phyloP scores from a whole-genome alignment of 2,888 invertebrate species.

The Yponomeuta sedellus region DNA sequence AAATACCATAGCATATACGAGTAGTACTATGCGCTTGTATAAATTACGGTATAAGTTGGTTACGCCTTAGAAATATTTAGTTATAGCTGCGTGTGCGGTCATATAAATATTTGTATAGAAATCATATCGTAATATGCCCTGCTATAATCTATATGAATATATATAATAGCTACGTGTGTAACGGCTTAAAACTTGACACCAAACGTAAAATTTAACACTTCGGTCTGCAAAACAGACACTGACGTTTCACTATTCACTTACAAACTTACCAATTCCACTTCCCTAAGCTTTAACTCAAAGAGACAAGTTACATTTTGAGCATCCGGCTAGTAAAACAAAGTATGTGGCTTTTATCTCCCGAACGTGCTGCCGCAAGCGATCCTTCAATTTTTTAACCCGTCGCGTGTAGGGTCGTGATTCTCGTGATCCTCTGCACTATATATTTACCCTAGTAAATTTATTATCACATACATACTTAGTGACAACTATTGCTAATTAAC shows the following conservation, averaged over 20 bases:
- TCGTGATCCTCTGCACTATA: not conserved
- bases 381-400: not conserved
- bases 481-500: no score
- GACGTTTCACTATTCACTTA: not conserved
- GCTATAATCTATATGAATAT: no score
- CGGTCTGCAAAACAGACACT: not conserved
- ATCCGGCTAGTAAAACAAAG: not conserved
- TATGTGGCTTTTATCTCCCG: not conserved
- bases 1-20: no score
- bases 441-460: no score
- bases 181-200: slow-evolving; percentile 21
- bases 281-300: not conserved
- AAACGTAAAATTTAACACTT: not conserved
- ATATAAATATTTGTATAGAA: no score
- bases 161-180: no score
- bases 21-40: no score
- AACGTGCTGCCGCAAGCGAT: not conserved
- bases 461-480: no score
- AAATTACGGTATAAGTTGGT: no score
- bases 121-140: no score
- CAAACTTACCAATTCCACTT: not conserved
- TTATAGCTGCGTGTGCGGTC: no score
- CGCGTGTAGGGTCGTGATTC: not conserved
- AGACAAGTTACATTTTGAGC: not conserved
- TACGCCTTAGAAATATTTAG: no score